Conservation (phyloP, 92 coral and sea anemone genomes). For the Ricordea florida region DNA sequence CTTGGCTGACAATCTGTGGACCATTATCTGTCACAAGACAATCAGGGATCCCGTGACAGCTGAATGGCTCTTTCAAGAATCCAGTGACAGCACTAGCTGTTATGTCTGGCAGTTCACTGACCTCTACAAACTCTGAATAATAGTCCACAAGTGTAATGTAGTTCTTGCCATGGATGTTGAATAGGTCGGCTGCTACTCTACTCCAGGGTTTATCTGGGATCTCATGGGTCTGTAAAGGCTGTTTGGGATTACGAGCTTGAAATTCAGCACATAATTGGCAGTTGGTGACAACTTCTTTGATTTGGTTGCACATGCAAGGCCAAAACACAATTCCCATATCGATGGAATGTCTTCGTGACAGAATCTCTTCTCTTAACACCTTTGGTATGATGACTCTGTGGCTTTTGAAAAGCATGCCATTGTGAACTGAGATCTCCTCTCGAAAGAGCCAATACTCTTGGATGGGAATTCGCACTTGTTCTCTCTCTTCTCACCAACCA, state of each 20-base stretch:
- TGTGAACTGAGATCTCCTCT: too few relatives aligned
- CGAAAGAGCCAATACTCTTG: too few relatives aligned
- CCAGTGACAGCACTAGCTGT: not conserved
- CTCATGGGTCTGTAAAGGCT: conserved; percentile 18
- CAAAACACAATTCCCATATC: not conserved
- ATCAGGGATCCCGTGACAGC: conserved; percentile 50
- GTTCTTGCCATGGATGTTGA: conserved; percentile 31
- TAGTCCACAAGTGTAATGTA: conserved; percentile 37
- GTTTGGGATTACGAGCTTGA: conserved; percentile 3
- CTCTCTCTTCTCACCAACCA: too few relatives aligned
- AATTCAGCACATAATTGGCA: not conserved
- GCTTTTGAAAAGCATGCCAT: too few relatives aligned
- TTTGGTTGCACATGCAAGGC: conserved; percentile 9
- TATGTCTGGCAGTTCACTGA: conserved; percentile 16
- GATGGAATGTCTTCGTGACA: too few relatives aligned
- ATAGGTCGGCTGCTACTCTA: conserved; percentile 36
- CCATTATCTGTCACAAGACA: too few relatives aligned
- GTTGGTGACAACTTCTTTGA: not conserved
- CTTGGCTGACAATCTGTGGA: conserved; percentile 35
- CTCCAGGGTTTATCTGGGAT: conserved; percentile 59
- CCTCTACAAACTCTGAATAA: conserved; percentile 42
- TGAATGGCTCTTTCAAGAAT: conserved; percentile 37
- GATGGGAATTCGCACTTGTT: too few relatives aligned
- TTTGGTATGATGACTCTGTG: too few relatives aligned
- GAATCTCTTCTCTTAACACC: too few relatives aligned